Evolutionary conservation across 2,888 invertebrate species (phyloP).

Genomic region (Drosophila suboccidentalis): DNA sequence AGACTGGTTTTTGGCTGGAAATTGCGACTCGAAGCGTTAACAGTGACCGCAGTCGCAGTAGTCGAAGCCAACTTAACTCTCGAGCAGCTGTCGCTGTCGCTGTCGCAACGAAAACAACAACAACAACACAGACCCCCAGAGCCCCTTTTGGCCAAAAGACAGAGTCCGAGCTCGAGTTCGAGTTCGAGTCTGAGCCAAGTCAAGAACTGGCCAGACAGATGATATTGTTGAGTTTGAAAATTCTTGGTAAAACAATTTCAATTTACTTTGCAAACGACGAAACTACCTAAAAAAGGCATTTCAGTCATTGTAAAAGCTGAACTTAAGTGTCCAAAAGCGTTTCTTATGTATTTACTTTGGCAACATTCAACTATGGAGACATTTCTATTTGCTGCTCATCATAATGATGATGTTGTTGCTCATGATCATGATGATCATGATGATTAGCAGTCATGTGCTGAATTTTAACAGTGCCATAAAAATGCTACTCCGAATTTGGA

Average conservation of each 20-base stretch:
- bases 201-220: conserved; percentile 49
- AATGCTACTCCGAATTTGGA: conserved; percentile 28
- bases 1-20: conserved; percentile 77
- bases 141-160: conserved; percentile 15
- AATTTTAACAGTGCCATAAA: conserved; percentile 43
- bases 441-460: conserved; percentile 60
- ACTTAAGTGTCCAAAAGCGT: conserved; percentile 17
- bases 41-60: conserved; percentile 33
- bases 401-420: conserved; percentile 4
- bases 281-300: conserved; percentile 30
- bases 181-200: conserved; percentile 13
- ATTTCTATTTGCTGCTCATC: conserved; percentile 19
- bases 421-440: conserved; percentile 5
- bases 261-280: conserved; percentile 43
- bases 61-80: conserved; percentile 38
- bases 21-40: conserved; percentile 57
- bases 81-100: conserved; percentile 61
- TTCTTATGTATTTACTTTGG: conserved; percentile 8
- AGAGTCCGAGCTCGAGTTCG: conserved; percentile 26
- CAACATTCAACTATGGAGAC: conserved; percentile 23
- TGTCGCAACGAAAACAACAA: conserved; percentile 42
- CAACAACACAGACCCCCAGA: conserved; percentile 41
- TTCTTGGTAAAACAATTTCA: conserved; percentile 76
- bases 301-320: conserved; percentile 18
- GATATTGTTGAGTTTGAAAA: conserved; percentile 59